Percentiles rank a stretch among this genome's conserved stretches.
phyloP scores from a whole-genome alignment of 2,888 invertebrate genomes.

The Oxyteleia sp. region DNA sequence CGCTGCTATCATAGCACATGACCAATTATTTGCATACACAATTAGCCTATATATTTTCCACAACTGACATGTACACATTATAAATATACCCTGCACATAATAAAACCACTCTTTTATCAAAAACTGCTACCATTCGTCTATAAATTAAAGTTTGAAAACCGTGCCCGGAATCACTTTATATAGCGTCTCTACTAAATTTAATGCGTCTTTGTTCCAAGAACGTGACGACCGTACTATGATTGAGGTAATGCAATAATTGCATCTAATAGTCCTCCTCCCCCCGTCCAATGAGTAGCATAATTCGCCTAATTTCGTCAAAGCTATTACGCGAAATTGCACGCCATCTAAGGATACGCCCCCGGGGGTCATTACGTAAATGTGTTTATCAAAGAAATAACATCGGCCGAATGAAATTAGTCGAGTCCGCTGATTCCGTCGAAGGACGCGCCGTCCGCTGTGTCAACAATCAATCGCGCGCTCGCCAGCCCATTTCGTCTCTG shows the following conservation, averaged over 20 bases:
- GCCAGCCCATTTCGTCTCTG: neutral
- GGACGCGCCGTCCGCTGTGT: neutral
- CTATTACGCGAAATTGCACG: slow-evolving; percentile 63
- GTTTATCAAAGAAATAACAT: slow-evolving; percentile 60
- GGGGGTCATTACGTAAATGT: slow-evolving; percentile 56
- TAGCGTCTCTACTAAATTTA: too few relatives aligned
- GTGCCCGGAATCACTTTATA: too few relatives aligned
- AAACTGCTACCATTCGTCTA: too few relatives aligned
- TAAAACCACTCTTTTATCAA: too few relatives aligned
- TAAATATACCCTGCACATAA: too few relatives aligned
- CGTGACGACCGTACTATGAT: slow-evolving; percentile 51
- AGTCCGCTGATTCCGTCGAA: slow-evolving; percentile 1
- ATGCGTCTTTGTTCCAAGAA: slow-evolving; percentile 48
- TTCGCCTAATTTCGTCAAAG: slow-evolving; percentile 62
- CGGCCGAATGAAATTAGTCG: slow-evolving; percentile 38
- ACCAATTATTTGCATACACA: too few relatives aligned
- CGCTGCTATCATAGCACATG: too few relatives aligned
- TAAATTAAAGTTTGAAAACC: too few relatives aligned
- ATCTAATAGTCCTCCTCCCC: slow-evolving; percentile 70
- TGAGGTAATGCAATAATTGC: slow-evolving; percentile 66
- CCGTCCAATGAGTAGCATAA: slow-evolving; percentile 66
- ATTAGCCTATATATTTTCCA: too few relatives aligned
- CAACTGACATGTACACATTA: too few relatives aligned
- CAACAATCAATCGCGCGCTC: slow-evolving; percentile 6
- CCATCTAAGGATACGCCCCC: slow-evolving; percentile 61